Evolutionary conservation across 23 tunicate genomes (phyloP).

Genomic region (Phallusia fumigata): DNA sequence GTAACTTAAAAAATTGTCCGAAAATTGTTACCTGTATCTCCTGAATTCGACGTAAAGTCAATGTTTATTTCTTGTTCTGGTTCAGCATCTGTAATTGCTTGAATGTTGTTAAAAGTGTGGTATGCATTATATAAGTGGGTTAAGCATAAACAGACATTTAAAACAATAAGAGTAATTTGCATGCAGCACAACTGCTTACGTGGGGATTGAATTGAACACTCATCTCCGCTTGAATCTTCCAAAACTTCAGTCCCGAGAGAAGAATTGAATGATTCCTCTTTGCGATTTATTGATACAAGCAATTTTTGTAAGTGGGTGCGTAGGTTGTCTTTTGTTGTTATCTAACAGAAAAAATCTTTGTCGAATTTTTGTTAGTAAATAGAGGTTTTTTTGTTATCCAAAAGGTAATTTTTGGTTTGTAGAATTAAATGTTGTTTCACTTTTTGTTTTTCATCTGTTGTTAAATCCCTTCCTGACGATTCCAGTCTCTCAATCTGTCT

Average conservation of each 20-base stretch:
- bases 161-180: no score
- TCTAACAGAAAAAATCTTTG: slow-evolving; percentile 9
- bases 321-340: slow-evolving; percentile 34
- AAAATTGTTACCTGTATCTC: no score
- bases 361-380: no score
- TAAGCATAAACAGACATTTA: no score
- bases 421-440: neutral
- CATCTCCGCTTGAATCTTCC: slow-evolving; percentile 3
- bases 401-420: no score
- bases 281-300: slow-evolving; percentile 14
- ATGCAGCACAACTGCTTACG: neutral
- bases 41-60: no score
- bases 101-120: no score
- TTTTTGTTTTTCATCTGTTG: slow-evolving; percentile 48
- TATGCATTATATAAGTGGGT: no score
- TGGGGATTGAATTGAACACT: neutral
- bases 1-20: no score
- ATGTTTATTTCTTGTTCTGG: no score
- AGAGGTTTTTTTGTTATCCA: no score
- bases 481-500: slow-evolving; percentile 78
- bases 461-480: slow-evolving; percentile 35
- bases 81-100: no score
- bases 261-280: slow-evolving; percentile 39
- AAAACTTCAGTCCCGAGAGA: slow-evolving; percentile 1
- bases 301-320: slow-evolving; percentile 33